A percentile compares a stretch with the other conserved stretches of the same genome.
phyloP scores from a whole-genome alignment of 2,888 invertebrate species.

The Drosophila vallismaia region DNA sequence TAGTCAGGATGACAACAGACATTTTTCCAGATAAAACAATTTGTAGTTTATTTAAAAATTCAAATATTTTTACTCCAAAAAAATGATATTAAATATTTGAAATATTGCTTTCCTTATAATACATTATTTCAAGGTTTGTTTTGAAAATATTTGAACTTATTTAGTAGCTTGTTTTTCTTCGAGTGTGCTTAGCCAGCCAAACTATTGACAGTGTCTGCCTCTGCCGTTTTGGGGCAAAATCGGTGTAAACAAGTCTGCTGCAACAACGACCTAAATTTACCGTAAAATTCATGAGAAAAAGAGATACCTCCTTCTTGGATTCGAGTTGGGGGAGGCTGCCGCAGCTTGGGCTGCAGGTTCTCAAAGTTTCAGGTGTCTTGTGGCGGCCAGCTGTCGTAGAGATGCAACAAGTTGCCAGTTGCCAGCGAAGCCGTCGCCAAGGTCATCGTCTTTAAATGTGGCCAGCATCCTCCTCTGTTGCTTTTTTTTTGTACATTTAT shows the following conservation, averaged over 20 bases:
- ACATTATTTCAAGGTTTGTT: not conserved
- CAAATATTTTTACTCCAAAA: too few relatives aligned
- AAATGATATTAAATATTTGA: too few relatives aligned
- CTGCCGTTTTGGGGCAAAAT: constrained; percentile 48
- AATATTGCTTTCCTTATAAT: not conserved
- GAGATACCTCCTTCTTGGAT: constrained; percentile 34
- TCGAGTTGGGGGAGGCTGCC: constrained; percentile 9
- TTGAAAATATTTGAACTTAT: not conserved
- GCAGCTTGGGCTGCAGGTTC: constrained; percentile 11
- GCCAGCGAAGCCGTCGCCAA: constrained; percentile 64
- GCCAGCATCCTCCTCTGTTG: constrained; percentile 51
- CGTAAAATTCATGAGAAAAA: constrained; percentile 78
- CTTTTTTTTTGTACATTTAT: constrained; percentile 37
- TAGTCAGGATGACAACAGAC: constrained; percentile 45
- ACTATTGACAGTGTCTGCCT: constrained; percentile 60
- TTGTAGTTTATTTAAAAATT: not conserved
- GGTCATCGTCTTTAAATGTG: constrained; percentile 51
- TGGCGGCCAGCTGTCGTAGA: constrained; percentile 67
- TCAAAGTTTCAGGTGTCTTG: constrained; percentile 71
- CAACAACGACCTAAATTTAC: constrained; percentile 73
- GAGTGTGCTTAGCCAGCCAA: constrained; percentile 36
- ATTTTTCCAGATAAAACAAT: not conserved
- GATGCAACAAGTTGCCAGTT: constrained; percentile 69
- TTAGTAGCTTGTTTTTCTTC: not conserved
- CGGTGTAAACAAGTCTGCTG: constrained; percentile 71